phyloP scores from a whole-genome alignment of 1,140 invertebrate species.

The Anastrepha ludens region DNA sequence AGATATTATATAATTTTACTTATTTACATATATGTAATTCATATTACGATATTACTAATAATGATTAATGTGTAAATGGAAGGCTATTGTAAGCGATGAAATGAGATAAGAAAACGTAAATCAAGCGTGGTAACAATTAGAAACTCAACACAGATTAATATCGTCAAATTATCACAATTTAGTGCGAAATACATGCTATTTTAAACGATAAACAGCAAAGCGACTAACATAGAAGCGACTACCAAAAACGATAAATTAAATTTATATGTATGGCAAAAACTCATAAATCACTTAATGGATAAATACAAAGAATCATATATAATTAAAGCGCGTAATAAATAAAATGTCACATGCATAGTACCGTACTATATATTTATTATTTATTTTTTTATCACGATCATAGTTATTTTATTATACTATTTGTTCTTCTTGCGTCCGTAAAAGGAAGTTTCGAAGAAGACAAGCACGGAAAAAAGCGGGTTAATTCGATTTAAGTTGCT shows the following conservation, averaged over 20 bases:
- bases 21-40: constrained; percentile 18
- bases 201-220: constrained; percentile 12
- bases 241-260: constrained; percentile 14
- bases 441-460: constrained; percentile 29
- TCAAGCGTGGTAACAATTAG: constrained; percentile 30
- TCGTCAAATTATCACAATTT: constrained; percentile 53
- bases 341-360: constrained; percentile 3
- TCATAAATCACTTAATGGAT: constrained; percentile 30
- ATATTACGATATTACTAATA: constrained; percentile 23
- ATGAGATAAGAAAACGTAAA: neutral
- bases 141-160: neutral
- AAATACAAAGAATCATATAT: constrained; percentile 1
- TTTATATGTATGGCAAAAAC: constrained; percentile 28
- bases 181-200: constrained; percentile 37
- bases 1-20: constrained; percentile 41
- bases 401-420: constrained; percentile 21
- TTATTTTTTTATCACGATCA: constrained; percentile 2
- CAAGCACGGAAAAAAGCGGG: constrained; percentile 30
- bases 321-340: neutral
- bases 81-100: neutral
- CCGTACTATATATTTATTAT: constrained; percentile 6
- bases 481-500: constrained; percentile 50
- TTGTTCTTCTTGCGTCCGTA: neutral
- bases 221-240: neutral
- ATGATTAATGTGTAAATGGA: constrained; percentile 32